Evolutionary conservation across 1,140 invertebrate genomes (phyloP).

Genomic region (Neodiprion fabricii): DNA sequence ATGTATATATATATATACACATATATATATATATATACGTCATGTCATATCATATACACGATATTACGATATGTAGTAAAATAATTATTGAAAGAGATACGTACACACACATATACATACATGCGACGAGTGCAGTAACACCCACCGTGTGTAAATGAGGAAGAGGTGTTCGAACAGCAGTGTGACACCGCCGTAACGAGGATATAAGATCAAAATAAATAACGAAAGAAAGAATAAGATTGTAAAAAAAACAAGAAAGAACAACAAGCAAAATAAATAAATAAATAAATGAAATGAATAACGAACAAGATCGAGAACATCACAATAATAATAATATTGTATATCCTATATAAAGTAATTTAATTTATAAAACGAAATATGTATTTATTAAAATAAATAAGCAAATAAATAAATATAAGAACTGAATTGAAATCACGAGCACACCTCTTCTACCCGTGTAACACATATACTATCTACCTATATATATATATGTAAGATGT

Average conservation of each 20-base stretch:
- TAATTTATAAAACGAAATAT: slow-evolving; percentile 63
- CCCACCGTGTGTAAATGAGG: too few relatives aligned
- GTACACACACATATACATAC: slow-evolving; percentile 18
- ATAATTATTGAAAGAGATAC: slow-evolving; percentile 24
- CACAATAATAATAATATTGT: slow-evolving; percentile 45
- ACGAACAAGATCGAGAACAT: background rate
- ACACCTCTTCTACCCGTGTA: background rate
- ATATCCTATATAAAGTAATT: slow-evolving; percentile 61
- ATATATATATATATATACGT: background rate
- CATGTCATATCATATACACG: too few relatives aligned
- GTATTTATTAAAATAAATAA: slow-evolving; percentile 65
- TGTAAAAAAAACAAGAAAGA: background rate
- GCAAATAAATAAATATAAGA: slow-evolving; percentile 52
- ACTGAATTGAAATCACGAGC: background rate
- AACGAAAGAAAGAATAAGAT: background rate
- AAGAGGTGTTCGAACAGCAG: too few relatives aligned
- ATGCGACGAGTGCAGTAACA: too few relatives aligned
- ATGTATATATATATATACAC: slow-evolving; percentile 2
- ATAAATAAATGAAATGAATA: background rate
- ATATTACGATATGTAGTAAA: background rate
- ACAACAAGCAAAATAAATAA: background rate
- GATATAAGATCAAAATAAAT: background rate
- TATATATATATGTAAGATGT: background rate
- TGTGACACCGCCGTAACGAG: too few relatives aligned
- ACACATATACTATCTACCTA: background rate